A percentile compares a stretch with the other conserved stretches of the same genome.
Conservation (phyloP, 35 echinoderm and acorn worm species). For the Lytechinus variegatus region DNA sequence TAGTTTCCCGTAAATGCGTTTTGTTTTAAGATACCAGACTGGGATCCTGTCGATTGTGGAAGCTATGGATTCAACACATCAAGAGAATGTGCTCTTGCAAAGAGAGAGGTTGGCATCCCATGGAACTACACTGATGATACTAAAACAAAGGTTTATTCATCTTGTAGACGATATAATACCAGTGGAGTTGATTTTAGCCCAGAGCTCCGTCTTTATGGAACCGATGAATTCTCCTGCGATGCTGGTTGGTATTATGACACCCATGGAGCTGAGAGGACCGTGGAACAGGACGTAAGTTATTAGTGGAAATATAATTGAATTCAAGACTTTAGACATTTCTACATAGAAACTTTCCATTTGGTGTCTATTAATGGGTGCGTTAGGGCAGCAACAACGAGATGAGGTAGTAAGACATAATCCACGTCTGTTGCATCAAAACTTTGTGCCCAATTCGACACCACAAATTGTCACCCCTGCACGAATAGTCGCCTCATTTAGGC, state of each 20-base stretch:
- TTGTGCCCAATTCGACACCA: too few species aligned
- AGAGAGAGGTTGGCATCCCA: not conserved
- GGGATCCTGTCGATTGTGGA: not conserved
- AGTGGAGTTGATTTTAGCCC: not conserved
- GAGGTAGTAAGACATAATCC: too few species aligned
- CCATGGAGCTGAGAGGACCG: not conserved
- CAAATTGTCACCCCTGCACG: too few species aligned
- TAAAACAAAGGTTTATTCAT: not conserved
- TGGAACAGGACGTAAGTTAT: constrained; percentile 35
- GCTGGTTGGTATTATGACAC: constrained; percentile 18
- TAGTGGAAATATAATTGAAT: not conserved
- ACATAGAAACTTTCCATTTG: too few species aligned
- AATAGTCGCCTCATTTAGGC: too few species aligned
- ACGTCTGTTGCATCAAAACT: too few species aligned
- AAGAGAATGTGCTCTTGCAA: not conserved
- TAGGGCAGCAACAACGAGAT: too few species aligned
- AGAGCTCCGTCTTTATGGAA: not conserved
- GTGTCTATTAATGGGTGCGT: too few species aligned
- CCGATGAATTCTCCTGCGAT: not conserved
- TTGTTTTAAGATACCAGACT: constrained; percentile 19
- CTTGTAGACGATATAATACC: not conserved
- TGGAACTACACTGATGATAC: not conserved
- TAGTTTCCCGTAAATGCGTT: not conserved
- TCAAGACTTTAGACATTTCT: too few species aligned
- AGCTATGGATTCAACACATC: not conserved